These are phyloP conservation scores for Nyctibius grandis DNA, from an alignment of 2,797 vertebrate species.

Conservation along the genomic window DNA sequence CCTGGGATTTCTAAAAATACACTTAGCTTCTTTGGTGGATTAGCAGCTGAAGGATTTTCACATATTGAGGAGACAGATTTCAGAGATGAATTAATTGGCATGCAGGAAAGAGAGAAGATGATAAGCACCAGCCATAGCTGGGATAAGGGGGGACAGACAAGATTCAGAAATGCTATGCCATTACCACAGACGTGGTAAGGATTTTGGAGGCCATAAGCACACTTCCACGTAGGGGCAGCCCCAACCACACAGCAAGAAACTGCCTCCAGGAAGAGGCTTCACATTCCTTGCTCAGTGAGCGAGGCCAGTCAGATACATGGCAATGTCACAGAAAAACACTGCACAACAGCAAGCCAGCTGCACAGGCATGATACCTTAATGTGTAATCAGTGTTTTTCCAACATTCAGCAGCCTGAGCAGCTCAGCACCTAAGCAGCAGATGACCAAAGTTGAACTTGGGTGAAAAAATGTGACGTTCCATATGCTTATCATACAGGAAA, in stretches of 20 bases:
- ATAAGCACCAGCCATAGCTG: not conserved
- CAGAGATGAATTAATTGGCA: not conserved
- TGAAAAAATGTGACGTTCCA: not conserved
- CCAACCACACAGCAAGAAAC: not conserved
- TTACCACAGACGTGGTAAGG: not conserved
- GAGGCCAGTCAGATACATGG: not conserved
- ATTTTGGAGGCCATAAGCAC: not conserved
- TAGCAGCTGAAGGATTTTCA: conserved; percentile 2
- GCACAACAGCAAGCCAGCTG: not conserved
- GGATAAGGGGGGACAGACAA: not conserved
- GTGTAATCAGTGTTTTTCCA: not conserved
- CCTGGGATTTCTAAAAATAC: not conserved
- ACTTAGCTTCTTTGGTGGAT: not conserved
- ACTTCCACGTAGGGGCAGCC: not conserved
- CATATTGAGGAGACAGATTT: not conserved
- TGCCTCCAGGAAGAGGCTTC: not conserved
- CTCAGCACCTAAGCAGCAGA: not conserved
- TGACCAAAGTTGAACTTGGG: not conserved
- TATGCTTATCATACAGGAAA: not conserved
- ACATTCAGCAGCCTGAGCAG: not conserved
- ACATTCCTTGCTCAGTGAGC: not conserved
- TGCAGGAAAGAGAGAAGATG: not conserved
- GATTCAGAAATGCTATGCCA: not conserved
- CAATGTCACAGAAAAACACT: not conserved
- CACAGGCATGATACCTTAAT: not conserved